Evolutionary conservation across 2,797 vertebrate genomes (phyloP).

Genomic region (Agapornis canus): DNA sequence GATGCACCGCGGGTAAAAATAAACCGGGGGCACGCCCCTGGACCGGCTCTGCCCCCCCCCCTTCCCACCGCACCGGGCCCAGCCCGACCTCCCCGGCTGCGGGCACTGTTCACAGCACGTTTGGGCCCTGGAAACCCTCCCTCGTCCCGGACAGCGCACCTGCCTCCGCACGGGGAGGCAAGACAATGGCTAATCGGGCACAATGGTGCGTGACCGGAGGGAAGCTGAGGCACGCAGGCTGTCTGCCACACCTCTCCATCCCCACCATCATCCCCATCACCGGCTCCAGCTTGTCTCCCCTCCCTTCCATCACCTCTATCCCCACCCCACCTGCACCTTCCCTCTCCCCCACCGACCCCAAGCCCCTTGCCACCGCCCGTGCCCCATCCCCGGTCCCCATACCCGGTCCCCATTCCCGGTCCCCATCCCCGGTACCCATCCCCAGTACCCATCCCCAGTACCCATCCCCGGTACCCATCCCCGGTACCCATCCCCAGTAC

Average conservation of each 20-base stretch:
- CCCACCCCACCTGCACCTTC: neutral
- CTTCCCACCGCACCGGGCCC: constrained; percentile 37
- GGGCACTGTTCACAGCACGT: neutral
- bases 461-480: neutral
- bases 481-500: too few species aligned
- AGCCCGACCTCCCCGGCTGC: neutral
- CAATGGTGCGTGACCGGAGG: neutral
- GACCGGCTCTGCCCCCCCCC: neutral
- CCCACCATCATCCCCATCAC: neutral
- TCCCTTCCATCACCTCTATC: neutral
- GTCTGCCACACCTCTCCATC: constrained; percentile 33
- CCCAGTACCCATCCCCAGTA: too few species aligned
- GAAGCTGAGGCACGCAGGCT: neutral
- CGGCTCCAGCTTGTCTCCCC: neutral
- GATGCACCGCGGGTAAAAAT: neutral
- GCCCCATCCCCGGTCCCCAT: neutral
- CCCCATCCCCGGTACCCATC: neutral
- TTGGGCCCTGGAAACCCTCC: neutral
- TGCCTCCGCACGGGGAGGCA: neutral
- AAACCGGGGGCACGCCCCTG: neutral
- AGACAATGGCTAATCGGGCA: neutral
- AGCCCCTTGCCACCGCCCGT: neutral
- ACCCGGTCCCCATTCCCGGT: too few species aligned
- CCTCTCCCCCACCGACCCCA: neutral
- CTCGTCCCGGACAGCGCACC: neutral